These are phyloP conservation scores for Chaetura pelagica DNA, from an alignment of 2,113 vertebrate genomes.

Conservation along the genomic window DNA sequence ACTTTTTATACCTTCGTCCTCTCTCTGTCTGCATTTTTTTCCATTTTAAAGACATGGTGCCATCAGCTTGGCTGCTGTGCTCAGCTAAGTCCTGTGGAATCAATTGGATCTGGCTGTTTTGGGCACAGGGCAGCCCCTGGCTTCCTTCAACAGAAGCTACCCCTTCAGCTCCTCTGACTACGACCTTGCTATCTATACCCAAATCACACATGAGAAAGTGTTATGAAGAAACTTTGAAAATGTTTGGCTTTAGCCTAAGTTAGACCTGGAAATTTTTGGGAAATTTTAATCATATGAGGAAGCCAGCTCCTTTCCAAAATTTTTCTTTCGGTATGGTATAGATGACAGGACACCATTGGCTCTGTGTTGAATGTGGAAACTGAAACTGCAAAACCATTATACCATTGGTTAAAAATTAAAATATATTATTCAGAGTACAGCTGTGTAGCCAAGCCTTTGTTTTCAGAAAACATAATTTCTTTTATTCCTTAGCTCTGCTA, in stretches of 20 bases:
- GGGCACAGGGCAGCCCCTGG: rapidly evolving
- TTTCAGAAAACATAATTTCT: background rate
- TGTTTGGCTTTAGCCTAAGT: background rate
- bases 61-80: background rate
- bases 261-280: background rate
- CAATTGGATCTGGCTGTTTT: background rate
- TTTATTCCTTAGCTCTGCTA: background rate
- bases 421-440: background rate
- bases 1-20: background rate
- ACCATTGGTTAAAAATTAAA: background rate
- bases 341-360: background rate
- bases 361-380: background rate
- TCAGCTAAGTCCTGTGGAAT: background rate
- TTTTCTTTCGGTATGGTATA: background rate
- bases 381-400: background rate
- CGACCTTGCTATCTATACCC: background rate
- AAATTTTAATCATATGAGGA: background rate
- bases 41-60: background rate
- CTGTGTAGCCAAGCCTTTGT: background rate
- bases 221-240: background rate
- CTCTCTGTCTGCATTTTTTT: background rate
- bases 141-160: background rate
- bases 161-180: background rate
- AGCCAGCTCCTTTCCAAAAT: background rate
- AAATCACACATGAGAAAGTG: background rate